Base-by-base conservation (phyloP, 2,888 invertebrate species). In the Nysson spinosus region DNA sequence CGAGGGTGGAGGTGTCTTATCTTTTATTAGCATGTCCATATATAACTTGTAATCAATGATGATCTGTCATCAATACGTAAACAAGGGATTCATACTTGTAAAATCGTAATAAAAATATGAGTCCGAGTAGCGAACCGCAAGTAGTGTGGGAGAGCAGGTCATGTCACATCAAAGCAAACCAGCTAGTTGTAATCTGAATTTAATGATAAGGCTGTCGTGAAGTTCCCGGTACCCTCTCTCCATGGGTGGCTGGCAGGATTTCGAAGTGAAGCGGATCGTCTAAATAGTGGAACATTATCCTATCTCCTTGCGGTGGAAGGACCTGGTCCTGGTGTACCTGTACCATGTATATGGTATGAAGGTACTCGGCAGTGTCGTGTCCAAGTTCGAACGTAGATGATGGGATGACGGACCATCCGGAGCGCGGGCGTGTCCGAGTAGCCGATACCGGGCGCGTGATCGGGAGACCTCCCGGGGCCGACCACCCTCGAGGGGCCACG, bases 401-500 rank as follows among this genome's bases (percentile, higher is more conserved):
- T 83, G 80, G 80, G 79, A 82, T 84, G 84, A 83, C 78, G 82
- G 73, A 84, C 80, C n/a, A n/a, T n/a, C n/a, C n/a, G n/a, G n/a
- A n/a, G n/a, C 77, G 81, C 83, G 82, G 84, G 83, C 83, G 84
- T 83, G 84, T 84, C 83, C 83, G 81, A 80, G 82, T 81, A 81
- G 79, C 80, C 78, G 83, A 83, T 83, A 83, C 72, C 72, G 68
- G 78, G 78, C 84, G 83, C 85, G 85, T 85, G 85, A 86, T 85
- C 85, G 78, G 78, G 69, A 78, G 86, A 86, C 85, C 86, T 85
- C 86, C 85, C 82, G 83, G 79, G 80, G 81, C 81, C 70, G 86
- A 85, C 85, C 86, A 85, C 85, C 86, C 81, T 83, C 80, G 83
- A 83, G 83, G 83, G 85, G 85, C 81, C 86, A 83, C 78, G 70